Conservation (phyloP, 2,888 invertebrate genomes). For the Julus scanicus region DNA sequence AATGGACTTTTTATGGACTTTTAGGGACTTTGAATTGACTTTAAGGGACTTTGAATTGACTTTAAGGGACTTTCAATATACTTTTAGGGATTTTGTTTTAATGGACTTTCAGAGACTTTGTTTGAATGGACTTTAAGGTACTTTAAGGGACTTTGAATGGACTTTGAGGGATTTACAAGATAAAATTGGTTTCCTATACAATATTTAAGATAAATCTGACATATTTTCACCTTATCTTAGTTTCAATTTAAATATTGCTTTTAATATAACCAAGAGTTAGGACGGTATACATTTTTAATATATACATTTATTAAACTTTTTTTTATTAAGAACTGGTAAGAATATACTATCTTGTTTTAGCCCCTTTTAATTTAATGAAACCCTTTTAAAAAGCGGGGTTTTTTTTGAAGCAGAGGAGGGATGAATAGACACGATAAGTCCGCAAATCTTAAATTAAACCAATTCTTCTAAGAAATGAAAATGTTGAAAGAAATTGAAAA, state of each 20-base stretch:
- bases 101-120: too few species aligned
- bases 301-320: conserved; percentile 8
- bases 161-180: neutral
- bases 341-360: neutral
- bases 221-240: neutral
- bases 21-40: too few species aligned
- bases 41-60: too few species aligned
- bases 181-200: neutral
- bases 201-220: neutral
- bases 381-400: neutral
- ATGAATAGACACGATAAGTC: neutral
- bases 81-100: too few species aligned
- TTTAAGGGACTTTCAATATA: too few species aligned
- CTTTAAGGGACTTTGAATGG: too few species aligned
- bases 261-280: neutral
- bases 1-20: too few species aligned
- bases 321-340: neutral
- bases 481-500: neutral
- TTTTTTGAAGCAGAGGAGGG: neutral
- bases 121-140: too few species aligned
- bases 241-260: neutral
- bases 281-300: neutral
- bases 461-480: conserved; percentile 32
- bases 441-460: conserved; percentile 4
- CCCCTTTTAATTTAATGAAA: conserved; percentile 14